Evolutionary conservation across 2,888 invertebrate genomes (phyloP), one percentile per base, ranked within the genome.

Genomic region (Campoplex capitator): DNA sequence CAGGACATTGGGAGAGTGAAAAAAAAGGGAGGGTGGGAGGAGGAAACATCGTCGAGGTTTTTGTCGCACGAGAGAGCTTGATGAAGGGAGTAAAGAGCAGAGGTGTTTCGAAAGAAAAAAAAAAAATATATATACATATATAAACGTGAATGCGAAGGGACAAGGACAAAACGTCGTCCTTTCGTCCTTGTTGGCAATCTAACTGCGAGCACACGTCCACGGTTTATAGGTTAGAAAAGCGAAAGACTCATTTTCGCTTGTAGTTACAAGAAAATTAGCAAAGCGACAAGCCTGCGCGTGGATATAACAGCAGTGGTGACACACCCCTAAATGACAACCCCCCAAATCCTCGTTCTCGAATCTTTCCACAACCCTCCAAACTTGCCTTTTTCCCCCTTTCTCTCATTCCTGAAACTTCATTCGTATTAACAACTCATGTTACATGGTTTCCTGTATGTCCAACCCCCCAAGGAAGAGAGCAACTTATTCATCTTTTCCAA

Each of bases 241-340:
- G 77, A 78, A 42, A 68, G 45, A 68, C 67, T 38, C 38, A 76
- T 65, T 42, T 65, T 35, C 23, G 18, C 62, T 51, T 56, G 79
- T 83, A 83, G 78, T 71, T 75, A 45, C 82, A 70, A 73, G 85
- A 65, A 83, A 86, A 83, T 86, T 83, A 86, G 62, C 75, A 75
- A 65, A 83, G 75, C 23, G 23, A 79, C 78, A 79, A 81, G 45
- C 65, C 38, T 6, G 56, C 28, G 32, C 62, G 16, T 28, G 58
- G 62, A 62, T 62, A 48, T 45, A 54, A 76, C 74, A 56, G 23
- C 78, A n/a, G 73, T 67, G 74, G 48, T 67, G 45, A 67, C 48
- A 70, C 70, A 58, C 58, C 45, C 56, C 38, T 67, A 48, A 85
- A 79, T 74, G 74, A 70, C 82, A 45, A 73, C 32, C 73, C 23